Evolutionary conservation across 2,888 invertebrate genomes (phyloP).

Genomic region (Anthophora plumipes): DNA sequence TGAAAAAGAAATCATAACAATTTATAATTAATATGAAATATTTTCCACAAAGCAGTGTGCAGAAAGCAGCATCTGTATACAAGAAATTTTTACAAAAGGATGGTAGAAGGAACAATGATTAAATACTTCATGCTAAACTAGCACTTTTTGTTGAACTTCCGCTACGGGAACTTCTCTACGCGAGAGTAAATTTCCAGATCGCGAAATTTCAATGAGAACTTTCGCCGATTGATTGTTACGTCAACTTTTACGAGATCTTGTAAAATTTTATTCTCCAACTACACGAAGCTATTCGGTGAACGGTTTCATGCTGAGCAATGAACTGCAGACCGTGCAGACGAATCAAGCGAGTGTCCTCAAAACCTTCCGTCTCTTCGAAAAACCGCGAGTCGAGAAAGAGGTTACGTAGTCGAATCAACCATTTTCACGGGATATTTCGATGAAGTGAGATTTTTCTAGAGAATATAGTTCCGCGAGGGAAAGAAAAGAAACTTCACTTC

Average conservation of each 20-base stretch:
- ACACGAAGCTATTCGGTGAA: slow-evolving; percentile 31
- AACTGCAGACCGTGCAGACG: slow-evolving; percentile 28
- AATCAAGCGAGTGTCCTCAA: slow-evolving; percentile 29
- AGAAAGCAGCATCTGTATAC: too few species aligned
- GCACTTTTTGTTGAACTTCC: too few species aligned
- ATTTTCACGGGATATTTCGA: slow-evolving; percentile 59
- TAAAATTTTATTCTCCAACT: slow-evolving; percentile 52
- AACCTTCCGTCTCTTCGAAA: slow-evolving; percentile 51
- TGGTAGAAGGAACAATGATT: background rate
- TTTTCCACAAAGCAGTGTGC: too few species aligned
- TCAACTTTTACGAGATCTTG: slow-evolving; percentile 52
- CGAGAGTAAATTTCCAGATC: background rate
- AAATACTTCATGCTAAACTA: background rate
- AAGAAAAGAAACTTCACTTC: background rate
- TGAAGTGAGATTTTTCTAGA: slow-evolving; percentile 58
- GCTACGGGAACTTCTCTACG: background rate
- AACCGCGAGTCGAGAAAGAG: slow-evolving; percentile 43
- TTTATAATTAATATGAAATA: too few species aligned
- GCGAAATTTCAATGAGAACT: background rate
- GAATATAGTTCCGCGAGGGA: slow-evolving; percentile 48
- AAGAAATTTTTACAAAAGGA: too few species aligned
- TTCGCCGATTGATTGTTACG: slow-evolving; percentile 23
- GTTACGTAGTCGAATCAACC: slow-evolving; percentile 56
- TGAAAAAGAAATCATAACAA: too few species aligned
- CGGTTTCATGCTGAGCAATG: slow-evolving; percentile 48